Evolutionary conservation across 2,113 vertebrate species (phyloP), one percentile per base, ranked within the genome.

Genomic region (Clinocottus analis): DNA sequence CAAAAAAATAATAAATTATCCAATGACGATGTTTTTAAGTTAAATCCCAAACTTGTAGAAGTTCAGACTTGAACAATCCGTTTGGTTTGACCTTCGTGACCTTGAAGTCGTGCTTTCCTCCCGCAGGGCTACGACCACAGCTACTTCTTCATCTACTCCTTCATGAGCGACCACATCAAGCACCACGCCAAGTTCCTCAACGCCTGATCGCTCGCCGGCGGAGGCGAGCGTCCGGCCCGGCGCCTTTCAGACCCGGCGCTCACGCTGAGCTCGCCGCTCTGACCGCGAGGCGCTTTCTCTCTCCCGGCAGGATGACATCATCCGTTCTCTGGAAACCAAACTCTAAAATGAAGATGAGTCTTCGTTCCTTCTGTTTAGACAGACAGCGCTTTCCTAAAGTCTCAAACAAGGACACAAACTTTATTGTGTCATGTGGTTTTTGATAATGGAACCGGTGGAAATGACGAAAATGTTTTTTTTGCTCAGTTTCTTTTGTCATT

Each of bases 91-190:
- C 29, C 33, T 8, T 47, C 19, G 14, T 51, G 61, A 33, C 9
- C 11, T 3, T 27, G 3, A 19, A 7, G 25, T 2, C 3, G 41
- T 11, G 13, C 4, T 10, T 58, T 84, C 7, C n/a, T 13, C 53
- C 56, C 27, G n/a, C 81, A 99, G 98, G 98, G 97, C 65, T 99
- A 98, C 0, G 97, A 99, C 90, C 98, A 99, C 93, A 98, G 97
- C 94, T 99, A 98, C 93, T 99, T 93, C 94, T 99, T 99, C 90
- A 96, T 99, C 65, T 95, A 95, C 79, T 97, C 97, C 0, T 99
- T 98, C 89, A 95, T 99, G 77, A 90, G 91, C 2, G 96, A 99
- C 83, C 98, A 99, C 94, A 96, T 99, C 94, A 96, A 95, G 75
- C 98, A 99, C 65, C 98, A 99, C 25, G 96, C 97, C 83, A 99